Evolutionary conservation across 1,140 invertebrate genomes (phyloP), one percentile per base, ranked within the genome.

Genomic region (Doryteuthis pealeii): DNA sequence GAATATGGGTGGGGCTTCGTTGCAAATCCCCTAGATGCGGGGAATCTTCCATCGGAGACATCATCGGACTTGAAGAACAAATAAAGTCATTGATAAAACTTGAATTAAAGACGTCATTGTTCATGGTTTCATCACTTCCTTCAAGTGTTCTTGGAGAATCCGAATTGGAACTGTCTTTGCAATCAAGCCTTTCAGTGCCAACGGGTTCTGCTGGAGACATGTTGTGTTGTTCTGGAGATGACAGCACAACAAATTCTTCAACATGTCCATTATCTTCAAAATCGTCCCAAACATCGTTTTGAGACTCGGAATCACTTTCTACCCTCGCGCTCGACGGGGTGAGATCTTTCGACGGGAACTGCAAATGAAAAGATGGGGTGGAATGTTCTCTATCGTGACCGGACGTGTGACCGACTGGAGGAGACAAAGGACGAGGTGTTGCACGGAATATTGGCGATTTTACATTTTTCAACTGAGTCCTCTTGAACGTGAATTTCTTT

Each of bases 231-330:
- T 8, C 31, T 58, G 49, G 49, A 30, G 71, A 26, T 71, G 45
- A 66, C 5, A 71, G 22, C 28, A 68, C 31, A 30, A 28, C 72
- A 45, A n/a, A 49, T 32, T 65, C 45, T 12, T 70, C 26, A 30
- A 54, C 33, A 12, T 71, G 49, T 15, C 45, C 80, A 75, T 73
- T 40, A 58, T 81, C 78, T 76, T 82, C 77, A 80, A 81, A 82
- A 43, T 77, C 77, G 0, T 82, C 80, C 81, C 81, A 82, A 3
- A 82, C 77, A 77, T 76, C 79, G 45, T 45, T 49, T n/a, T 31
- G 43, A 15, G 28, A 62, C 12, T 28, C 45, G 6, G 40, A 45
- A 18, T 30, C 22, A 49, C 58, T 62, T 73, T 14, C n/a, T 26
- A 28, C 30, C 26, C 31, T 35, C 22, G n/a, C 31, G 30, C n/a